Percentiles rank a stretch among this genome's conserved stretches.
Conservation (phyloP, 1,140 invertebrate genomes). For the Belonocnema kinseyi region DNA sequence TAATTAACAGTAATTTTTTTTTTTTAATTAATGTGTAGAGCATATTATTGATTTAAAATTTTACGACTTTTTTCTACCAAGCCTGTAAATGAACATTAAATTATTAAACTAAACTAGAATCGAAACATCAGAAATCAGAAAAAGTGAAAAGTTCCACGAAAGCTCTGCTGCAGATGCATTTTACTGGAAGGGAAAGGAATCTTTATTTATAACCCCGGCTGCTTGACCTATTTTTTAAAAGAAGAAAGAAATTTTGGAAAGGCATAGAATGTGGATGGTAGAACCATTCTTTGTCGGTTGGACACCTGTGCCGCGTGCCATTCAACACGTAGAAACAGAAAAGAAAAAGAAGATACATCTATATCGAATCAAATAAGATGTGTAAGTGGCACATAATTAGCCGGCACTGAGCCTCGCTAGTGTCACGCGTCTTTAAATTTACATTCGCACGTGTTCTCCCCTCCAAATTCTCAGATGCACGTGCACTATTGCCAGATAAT, state of each 20-base stretch:
- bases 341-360: too few species aligned
- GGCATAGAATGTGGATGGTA: neutral
- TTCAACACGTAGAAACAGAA: neutral
- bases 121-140: too few species aligned
- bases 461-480: conserved; percentile 6
- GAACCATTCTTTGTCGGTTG: neutral
- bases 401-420: neutral
- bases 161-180: neutral
- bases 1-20: too few species aligned
- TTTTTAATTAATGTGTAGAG: too few species aligned
- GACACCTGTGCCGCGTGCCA: conserved; percentile 28
- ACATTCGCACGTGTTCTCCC: conserved; percentile 28
- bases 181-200: neutral
- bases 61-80: too few species aligned
- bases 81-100: too few species aligned
- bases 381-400: conserved; percentile 26
- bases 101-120: too few species aligned
- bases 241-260: neutral
- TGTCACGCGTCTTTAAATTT: neutral
- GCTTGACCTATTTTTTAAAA: neutral
- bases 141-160: neutral
- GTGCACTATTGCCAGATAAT: too few species aligned
- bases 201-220: neutral
- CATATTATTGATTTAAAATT: too few species aligned
- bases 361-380: neutral